Base-by-base conservation (phyloP, 2,113 vertebrate genomes). In the Zingel zingel region DNA sequence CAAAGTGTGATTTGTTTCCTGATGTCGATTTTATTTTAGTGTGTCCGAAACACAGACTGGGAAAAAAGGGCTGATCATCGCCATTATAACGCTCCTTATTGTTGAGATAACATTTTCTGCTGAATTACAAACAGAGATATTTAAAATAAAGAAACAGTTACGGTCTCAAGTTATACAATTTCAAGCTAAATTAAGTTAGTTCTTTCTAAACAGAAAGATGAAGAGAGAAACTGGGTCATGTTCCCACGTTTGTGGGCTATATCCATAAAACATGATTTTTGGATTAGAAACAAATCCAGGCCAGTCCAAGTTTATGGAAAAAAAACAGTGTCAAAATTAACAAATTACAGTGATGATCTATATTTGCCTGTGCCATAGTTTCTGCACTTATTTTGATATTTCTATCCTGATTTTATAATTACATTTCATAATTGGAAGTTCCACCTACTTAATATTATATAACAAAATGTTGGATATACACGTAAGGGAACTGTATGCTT, bases 261-360 rank as follows among this genome's bases (percentile, higher is more conserved):
- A 86, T 90, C 76, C 85, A 89, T 90, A 88, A 92, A 88, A 86
- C 80, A 90, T 87, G 51, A 61, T 10, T 70, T 76, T 53, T 43
- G 57, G 63, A 84, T 88, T 81, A 53, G 51, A 73, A 76, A 76
- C 8, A 13, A 64, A 80, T 72, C 47, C 67, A 59, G 79, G 79
- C 64, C 82, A 50, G 62, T 59, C 36, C 78, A 73, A 30, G 25
- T 81, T 83, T 48, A 57, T 54, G 73, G 30, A 2, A 27, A 33
- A 2, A 11, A 66, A 82, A 70, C 36, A 6, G 43, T 70, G 66
- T 78, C 62, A 61, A 66, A 79, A 65, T 36, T 36, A 79, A 66
- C 50, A 81, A 78, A 73, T 19, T 43, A 36, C 10, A 68, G 27
- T 3, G 33, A 62, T 62, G 62, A 72, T 57, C n/a, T 56, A 27